Evolutionary conservation across 2,888 invertebrate genomes (phyloP).

Genomic region (Bombylius discolor): DNA sequence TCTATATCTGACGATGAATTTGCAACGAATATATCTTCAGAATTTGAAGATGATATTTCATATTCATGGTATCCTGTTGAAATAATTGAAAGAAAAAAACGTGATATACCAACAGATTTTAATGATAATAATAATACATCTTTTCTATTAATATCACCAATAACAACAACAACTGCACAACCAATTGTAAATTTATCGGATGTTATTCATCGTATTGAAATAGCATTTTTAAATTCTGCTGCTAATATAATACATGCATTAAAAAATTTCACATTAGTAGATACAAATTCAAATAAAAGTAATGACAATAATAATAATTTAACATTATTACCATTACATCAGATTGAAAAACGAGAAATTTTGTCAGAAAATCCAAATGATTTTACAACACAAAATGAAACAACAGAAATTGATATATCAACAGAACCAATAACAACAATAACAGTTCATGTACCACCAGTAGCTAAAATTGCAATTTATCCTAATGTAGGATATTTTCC

Average conservation of each 20-base stretch:
- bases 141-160: too few relatives aligned
- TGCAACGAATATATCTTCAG: too few relatives aligned
- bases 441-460: conserved; percentile 20
- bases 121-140: conserved; percentile 12
- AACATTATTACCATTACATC: background rate
- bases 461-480: conserved; percentile 23
- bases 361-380: background rate
- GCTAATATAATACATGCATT: conserved; percentile 19
- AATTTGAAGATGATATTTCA: too few relatives aligned
- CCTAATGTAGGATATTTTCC: conserved; percentile 7
- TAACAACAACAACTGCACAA: conserved; percentile 14
- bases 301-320: background rate
- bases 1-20: too few relatives aligned
- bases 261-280: conserved; percentile 15
- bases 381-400: background rate
- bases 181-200: conserved; percentile 25
- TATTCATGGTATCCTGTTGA: background rate
- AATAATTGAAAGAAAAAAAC: background rate
- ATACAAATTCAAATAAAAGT: conserved; percentile 9
- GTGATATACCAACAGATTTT: background rate
- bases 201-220: conserved; percentile 27
- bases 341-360: background rate
- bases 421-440: conserved; percentile 13
- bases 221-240: conserved; percentile 26
- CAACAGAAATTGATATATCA: background rate